phyloP scores from a whole-genome alignment of 2,888 invertebrate genomes.

The Orchesella flavescens region DNA sequence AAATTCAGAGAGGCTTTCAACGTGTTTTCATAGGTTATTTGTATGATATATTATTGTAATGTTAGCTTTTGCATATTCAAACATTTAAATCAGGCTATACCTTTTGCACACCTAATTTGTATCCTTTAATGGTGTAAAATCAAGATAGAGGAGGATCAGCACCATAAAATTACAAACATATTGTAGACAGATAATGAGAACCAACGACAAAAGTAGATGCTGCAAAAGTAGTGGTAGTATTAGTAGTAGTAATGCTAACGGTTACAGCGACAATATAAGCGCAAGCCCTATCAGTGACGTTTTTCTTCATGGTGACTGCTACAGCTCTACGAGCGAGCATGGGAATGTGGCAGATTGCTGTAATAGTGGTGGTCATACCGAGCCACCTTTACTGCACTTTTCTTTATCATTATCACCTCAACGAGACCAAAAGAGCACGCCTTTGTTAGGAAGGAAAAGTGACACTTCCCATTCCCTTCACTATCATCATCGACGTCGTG shows the following conservation, averaged over 20 bases:
- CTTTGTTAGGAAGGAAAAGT: slow-evolving; percentile 33
- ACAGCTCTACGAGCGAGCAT: slow-evolving; percentile 13
- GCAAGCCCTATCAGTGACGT: not conserved
- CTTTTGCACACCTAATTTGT: too few species aligned
- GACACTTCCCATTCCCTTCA: slow-evolving; percentile 39
- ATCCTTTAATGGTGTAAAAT: too few species aligned
- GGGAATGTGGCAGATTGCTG: slow-evolving; percentile 40
- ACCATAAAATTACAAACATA: too few species aligned
- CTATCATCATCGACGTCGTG: slow-evolving; percentile 24
- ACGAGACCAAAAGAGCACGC: not conserved
- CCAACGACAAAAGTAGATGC: not conserved
- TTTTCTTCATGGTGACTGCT: slow-evolving; percentile 6
- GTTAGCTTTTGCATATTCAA: too few species aligned
- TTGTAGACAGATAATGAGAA: too few species aligned
- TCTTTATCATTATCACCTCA: slow-evolving; percentile 21
- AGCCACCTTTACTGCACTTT: slow-evolving; percentile 20
- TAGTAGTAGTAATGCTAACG: not conserved
- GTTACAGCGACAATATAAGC: not conserved
- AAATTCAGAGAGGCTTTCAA: not conserved
- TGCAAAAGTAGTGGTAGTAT: too few species aligned
- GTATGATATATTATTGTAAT: too few species aligned
- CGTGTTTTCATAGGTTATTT: too few species aligned
- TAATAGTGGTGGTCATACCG: slow-evolving; percentile 38
- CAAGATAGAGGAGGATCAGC: too few species aligned
- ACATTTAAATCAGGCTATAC: too few species aligned